Base-by-base conservation (phyloP, 2,888 invertebrate species). In the Limnephilus marmoratus region DNA sequence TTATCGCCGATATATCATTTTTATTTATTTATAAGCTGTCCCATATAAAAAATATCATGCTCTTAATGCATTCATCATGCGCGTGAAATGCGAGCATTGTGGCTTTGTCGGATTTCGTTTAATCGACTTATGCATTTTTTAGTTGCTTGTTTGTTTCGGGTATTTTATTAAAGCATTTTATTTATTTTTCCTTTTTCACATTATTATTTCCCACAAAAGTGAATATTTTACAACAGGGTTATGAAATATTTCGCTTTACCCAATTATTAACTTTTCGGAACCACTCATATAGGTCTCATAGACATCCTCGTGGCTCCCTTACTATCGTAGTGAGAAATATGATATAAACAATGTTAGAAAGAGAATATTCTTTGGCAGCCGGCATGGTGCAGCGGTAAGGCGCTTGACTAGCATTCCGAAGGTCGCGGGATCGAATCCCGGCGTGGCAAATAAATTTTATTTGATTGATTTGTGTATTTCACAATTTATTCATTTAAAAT, bases 1-100 rank as follows among this genome's bases (percentile, higher is more conserved):
- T 92, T 93, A 93, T 92, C 68, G 86, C 87, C 87, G 87, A 92
- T 93, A 91, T 93, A 90, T 93, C 93, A 92, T 93, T 92, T 93
- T 93, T 91, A 85, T 91, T 85, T 89, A 91, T 90, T 92, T 91
- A 90, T 83, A 91, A 87, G 87, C 87, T 86, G 31, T 24, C 41
- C 82, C 53, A 29, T 81, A 91, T 37, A 91, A 91, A 91, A 91
- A 86, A 91, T 90, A 68, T 68, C 81, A 68, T 41, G 34, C 80
- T 53, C 88, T 29, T 45, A 29, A 81, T 45, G 81, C 90, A 90
- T 87, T 87, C 29, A 87, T 87, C 87, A 18, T 68, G 81, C 81
- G 90, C 41, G 81, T 81, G 90, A 90, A 90, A 90, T 87, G 87
- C 45, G 86, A 41, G 68, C 68, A 68, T 68, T 68, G 68, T 68